Conservation (phyloP, 2,113 vertebrate species). For the Glaucidium brasilianum region DNA sequence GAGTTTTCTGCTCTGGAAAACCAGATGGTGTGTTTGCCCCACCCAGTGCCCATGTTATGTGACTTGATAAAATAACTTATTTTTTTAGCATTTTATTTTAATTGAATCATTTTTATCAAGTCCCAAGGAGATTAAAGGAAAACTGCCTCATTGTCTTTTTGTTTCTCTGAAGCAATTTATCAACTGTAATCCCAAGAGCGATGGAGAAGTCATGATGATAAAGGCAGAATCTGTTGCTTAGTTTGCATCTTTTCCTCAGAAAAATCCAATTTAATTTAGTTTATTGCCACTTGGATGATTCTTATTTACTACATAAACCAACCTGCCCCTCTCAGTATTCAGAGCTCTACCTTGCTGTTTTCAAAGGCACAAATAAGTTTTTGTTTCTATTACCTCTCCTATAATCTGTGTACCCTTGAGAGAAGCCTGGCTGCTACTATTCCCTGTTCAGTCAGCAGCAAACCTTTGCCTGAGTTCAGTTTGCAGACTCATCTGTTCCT, state of each 20-base stretch:
- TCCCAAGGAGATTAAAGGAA: constrained; percentile 21
- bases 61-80: not conserved
- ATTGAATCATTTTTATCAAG: constrained; percentile 14
- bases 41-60: rapidly evolving
- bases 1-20: not conserved
- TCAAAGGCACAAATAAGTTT: not conserved
- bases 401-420: not conserved
- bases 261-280: not conserved
- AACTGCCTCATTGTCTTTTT: not conserved
- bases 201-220: constrained; percentile 2
- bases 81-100: constrained; percentile 42
- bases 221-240: not conserved
- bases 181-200: not conserved
- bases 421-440: not conserved
- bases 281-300: not conserved
- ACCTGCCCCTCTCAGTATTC: not conserved
- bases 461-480: not conserved
- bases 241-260: not conserved
- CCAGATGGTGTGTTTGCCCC: not conserved
- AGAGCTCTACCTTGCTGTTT: not conserved
- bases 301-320: not conserved
- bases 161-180: constrained; percentile 33
- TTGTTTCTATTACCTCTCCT: not conserved
- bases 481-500: not conserved
- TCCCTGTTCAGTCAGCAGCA: not conserved